Base-by-base conservation (phyloP, 2,797 vertebrate species). In the Periophthalmus magnuspinnatus region DNA sequence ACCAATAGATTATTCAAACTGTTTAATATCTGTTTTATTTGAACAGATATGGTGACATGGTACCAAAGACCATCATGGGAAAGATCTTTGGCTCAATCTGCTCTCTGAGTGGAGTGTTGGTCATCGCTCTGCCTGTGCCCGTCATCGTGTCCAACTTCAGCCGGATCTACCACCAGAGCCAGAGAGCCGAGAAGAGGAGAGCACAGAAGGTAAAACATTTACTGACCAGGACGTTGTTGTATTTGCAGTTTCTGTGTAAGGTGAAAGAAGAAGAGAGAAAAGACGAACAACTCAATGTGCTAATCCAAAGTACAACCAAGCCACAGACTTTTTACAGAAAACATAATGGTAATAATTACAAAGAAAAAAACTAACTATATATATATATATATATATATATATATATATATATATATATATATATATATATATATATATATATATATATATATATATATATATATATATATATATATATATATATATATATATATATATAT, bases 71-170 rank as follows among this genome's bases (percentile, higher is more conserved):
- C 70, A 97, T 99, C 79, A 95, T 95, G 86, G 97, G 97, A 73
- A 99, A 99, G 94, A 94, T 98, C 68, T 95, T 98, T 69, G 97
- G 96, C 57, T 98, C 97, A 8, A 93, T 98, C 81, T 99, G 97
- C 55, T 99, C 97, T 0, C 90, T 98, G 80, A 99, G 97, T 32
- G 96, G 96, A 0, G 97, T 98, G 58, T 85, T 99, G 84, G 97
- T 99, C 87, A 99, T 99, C 65, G 97, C 97, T 17, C 93, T 99
- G 59, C 97, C 96, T 0, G 96, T 98, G 61, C 96, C 96, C 0
- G 96, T 98, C 80, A 99, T 98, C 34, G 96, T 98, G 45, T 98
- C 97, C 84, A 98, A 99, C 91, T 99, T 98, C 92, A 99, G 97
- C 87, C 94, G 96, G 0, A 98, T 98, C 84, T 99, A 98, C 91